A percentile compares a stretch with the other conserved stretches of the same genome.
These are phyloP conservation scores for Austrofundulus limnaeus DNA, from an alignment of 2,113 vertebrate species.

Conservation along the genomic window DNA sequence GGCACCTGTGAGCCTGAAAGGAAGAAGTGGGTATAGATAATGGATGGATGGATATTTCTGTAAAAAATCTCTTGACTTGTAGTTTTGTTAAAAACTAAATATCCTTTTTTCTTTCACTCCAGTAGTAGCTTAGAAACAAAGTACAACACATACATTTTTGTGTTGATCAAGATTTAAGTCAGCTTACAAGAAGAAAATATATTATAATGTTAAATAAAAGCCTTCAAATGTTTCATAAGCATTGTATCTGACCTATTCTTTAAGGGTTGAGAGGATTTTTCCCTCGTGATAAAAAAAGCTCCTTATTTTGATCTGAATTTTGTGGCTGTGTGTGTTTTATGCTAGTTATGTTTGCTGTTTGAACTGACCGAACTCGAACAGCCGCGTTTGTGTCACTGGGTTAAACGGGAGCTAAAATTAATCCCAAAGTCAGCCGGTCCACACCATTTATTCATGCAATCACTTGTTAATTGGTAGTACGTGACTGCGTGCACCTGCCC, in stretches of 20 bases:
- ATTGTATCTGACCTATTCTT: conserved; percentile 14
- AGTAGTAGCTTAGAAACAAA: neutral
- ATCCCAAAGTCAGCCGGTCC: neutral
- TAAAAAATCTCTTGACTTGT: neutral
- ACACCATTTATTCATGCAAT: conserved; percentile 6
- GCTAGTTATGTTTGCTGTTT: conserved; percentile 19
- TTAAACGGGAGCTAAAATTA: conserved; percentile 12
- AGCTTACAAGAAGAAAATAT: neutral
- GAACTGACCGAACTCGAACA: conserved; percentile 47
- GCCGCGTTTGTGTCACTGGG: conserved; percentile 18
- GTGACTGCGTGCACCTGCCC: conserved; percentile 19
- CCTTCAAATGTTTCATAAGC: too few relatives aligned
- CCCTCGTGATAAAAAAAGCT: conserved; percentile 52
- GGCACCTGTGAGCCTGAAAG: too few relatives aligned
- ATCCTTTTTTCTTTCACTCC: too few relatives aligned
- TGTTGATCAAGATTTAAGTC: neutral
- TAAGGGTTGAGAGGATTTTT: conserved; percentile 45
- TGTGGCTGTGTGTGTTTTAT: conserved; percentile 48
- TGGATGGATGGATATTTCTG: too few relatives aligned
- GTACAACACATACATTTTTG: neutral
- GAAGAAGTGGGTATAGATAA: too few relatives aligned
- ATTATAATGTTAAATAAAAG: too few relatives aligned
- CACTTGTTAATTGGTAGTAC: neutral
- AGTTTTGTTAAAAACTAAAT: neutral
- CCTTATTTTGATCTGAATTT: conserved; percentile 67